A percentile compares a stretch with the other conserved stretches of the same genome.
Conservation (phyloP, 2,797 vertebrate species). For the Mionectes olivaceus region DNA sequence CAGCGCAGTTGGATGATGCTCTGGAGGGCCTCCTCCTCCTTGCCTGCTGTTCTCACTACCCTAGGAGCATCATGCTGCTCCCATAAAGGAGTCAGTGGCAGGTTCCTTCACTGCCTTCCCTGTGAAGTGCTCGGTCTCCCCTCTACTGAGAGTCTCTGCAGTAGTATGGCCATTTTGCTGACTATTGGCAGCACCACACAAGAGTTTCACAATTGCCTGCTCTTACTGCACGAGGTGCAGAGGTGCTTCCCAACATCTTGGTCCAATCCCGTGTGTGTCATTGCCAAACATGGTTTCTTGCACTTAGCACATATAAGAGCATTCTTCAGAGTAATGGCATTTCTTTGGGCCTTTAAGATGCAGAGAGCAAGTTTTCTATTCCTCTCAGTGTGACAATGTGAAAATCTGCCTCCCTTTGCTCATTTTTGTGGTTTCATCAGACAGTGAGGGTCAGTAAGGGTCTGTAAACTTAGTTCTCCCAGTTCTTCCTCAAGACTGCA, state of each 20-base stretch:
- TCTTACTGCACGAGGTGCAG: neutral
- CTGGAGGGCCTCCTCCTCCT: neutral
- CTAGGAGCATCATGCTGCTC: neutral
- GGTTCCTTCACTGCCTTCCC: neutral
- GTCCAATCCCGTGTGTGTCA: rapidly evolving
- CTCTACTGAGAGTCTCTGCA: neutral
- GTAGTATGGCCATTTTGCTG: neutral
- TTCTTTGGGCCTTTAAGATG: neutral
- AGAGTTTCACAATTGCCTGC: rapidly evolving
- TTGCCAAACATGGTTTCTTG: neutral
- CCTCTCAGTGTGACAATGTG: neutral
- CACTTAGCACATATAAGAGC: neutral
- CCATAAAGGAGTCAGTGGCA: neutral
- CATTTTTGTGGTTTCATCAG: neutral
- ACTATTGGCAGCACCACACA: neutral
- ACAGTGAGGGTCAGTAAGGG: neutral
- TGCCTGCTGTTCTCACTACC: neutral
- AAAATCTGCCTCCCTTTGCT: neutral
- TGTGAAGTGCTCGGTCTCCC: neutral
- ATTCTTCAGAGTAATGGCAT: neutral
- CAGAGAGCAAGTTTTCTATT: neutral
- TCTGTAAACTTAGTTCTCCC: neutral
- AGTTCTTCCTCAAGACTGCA: neutral
- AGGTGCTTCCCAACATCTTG: neutral
- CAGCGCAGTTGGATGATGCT: neutral